These are phyloP conservation scores for Mionectes macconnelli DNA, from an alignment of 2,113 vertebrate species.

Conservation along the genomic window DNA sequence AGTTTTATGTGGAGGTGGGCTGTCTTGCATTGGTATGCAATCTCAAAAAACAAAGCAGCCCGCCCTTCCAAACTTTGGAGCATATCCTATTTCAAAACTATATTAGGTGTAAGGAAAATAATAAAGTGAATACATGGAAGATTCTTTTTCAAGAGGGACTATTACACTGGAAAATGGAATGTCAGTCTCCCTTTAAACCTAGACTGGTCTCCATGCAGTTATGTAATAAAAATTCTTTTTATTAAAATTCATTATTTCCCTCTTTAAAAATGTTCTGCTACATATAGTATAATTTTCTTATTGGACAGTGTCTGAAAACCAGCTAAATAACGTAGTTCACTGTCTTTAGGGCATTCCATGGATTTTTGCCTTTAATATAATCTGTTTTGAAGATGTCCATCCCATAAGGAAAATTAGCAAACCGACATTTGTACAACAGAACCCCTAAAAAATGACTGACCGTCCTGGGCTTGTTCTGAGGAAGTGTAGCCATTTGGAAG, in stretches of 20 bases:
- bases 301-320: slow-evolving; percentile 45
- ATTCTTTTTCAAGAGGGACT: slow-evolving; percentile 65
- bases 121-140: slow-evolving; percentile 73
- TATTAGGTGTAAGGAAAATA: slow-evolving; percentile 74
- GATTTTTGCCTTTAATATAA: slow-evolving; percentile 53
- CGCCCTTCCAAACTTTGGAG: slow-evolving; percentile 3
- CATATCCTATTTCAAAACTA: slow-evolving; percentile 63
- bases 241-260: slow-evolving; percentile 66
- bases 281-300: slow-evolving; percentile 49
- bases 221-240: slow-evolving; percentile 63
- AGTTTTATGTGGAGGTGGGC: slow-evolving; percentile 52
- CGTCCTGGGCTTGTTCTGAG: slow-evolving; percentile 34
- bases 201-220: slow-evolving; percentile 59
- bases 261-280: slow-evolving; percentile 65
- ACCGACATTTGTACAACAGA: not conserved
- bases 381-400: slow-evolving; percentile 41
- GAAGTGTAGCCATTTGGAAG: not conserved
- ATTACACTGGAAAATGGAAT: slow-evolving; percentile 58
- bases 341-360: slow-evolving; percentile 1
- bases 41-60: slow-evolving; percentile 46
- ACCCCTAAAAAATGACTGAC: not conserved
- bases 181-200: slow-evolving; percentile 68
- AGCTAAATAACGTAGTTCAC: slow-evolving; percentile 17
- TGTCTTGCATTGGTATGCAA: slow-evolving; percentile 45
- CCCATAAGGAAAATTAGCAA: not conserved